Percentiles rank a stretch among this genome's conserved stretches.
These are phyloP conservation scores for Maconellicoccus hirsutus DNA, from an alignment of 1,140 invertebrate species.

Conservation along the genomic window DNA sequence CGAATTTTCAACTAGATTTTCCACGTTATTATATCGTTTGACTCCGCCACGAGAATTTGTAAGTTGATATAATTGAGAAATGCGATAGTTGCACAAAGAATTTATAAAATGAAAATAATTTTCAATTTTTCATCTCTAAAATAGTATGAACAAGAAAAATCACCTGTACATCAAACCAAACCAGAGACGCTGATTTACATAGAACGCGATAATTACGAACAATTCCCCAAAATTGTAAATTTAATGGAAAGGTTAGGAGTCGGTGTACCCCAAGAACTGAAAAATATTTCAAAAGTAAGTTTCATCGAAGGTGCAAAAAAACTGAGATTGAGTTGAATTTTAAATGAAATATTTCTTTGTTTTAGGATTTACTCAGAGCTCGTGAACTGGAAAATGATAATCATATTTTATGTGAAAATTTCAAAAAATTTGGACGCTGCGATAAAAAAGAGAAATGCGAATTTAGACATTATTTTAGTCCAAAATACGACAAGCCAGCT, in stretches of 20 bases:
- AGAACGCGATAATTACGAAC: not conserved
- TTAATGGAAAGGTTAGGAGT: not conserved
- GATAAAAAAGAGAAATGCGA: not conserved
- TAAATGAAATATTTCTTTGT: too few relatives aligned
- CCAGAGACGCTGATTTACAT: not conserved
- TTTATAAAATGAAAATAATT: too few relatives aligned
- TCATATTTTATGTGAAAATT: not conserved
- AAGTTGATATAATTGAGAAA: too few relatives aligned
- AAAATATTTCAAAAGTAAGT: not conserved
- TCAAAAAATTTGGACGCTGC: not conserved
- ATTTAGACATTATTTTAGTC: not conserved
- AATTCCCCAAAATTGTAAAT: not conserved
- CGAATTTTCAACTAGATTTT: not conserved
- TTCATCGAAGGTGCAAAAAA: not conserved
- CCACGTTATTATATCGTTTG: not conserved
- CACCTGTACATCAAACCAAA: not conserved
- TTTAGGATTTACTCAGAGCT: not conserved
- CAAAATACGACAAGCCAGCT: not conserved
- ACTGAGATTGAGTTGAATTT: not conserved
- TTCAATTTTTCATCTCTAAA: too few relatives aligned
- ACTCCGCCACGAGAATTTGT: not conserved
- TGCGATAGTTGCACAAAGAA: too few relatives aligned
- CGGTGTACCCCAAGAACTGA: not conserved
- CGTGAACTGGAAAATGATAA: not conserved
- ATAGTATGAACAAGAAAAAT: too few relatives aligned